A percentile compares a stretch with the other conserved stretches of the same genome.
Evolutionary conservation across 1,140 invertebrate genomes (phyloP).

Genomic region (Saccostrea echinata): DNA sequence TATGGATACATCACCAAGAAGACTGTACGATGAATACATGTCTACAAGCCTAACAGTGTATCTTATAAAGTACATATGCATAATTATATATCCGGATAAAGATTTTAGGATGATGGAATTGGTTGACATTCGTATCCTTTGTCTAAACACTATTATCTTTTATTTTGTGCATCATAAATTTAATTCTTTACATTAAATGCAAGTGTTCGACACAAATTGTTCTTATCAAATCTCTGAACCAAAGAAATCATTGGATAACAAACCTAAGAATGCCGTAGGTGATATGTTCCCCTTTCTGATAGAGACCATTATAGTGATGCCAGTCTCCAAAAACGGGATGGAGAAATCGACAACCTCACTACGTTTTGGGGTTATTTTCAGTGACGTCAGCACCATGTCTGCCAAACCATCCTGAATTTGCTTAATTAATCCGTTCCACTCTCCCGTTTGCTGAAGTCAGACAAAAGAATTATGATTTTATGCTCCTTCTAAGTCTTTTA

Average conservation of each 20-base stretch:
- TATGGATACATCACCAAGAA: no score
- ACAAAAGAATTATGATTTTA: not conserved
- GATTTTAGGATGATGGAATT: no score
- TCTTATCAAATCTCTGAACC: not conserved
- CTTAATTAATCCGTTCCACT: constrained; percentile 98
- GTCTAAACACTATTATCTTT: not conserved
- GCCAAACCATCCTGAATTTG: constrained; percentile 94
- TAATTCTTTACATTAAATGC: not conserved
- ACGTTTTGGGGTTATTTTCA: constrained; percentile 98
- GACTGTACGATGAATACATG: no score
- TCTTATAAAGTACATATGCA: no score
- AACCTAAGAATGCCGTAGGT: constrained; percentile 97
- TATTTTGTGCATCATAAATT: not conserved
- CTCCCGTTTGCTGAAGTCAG: constrained; percentile 60
- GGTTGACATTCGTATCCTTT: no score
- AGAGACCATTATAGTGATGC: constrained; percentile 97
- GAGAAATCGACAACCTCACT: constrained; percentile 95
- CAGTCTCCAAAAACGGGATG: constrained; percentile 98
- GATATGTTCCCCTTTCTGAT: constrained; percentile 99
- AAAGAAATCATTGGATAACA: not conserved
- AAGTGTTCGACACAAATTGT: not conserved
- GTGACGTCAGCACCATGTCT: constrained; percentile 97
- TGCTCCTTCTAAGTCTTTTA: not conserved
- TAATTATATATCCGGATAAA: no score
- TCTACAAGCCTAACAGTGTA: no score